Conservation (phyloP, 2,797 vertebrate genomes). For the Remorina albescens region DNA sequence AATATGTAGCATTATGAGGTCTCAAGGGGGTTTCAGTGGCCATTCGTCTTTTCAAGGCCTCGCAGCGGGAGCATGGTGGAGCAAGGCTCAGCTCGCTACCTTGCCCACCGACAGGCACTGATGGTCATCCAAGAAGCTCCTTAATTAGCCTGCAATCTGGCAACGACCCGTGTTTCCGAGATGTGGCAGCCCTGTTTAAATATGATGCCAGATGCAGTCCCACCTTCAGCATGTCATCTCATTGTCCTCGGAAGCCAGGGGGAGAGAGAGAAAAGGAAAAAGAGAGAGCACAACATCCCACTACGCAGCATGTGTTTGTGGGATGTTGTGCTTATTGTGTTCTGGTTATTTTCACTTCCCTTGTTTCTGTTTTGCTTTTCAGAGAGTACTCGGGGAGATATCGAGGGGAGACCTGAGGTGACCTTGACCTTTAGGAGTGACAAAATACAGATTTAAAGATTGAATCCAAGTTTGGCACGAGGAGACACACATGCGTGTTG, state of each 20-base stretch:
- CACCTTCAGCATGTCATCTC: constrained; percentile 87
- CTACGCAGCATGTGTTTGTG: constrained; percentile 73
- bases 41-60: constrained; percentile 85
- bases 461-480: constrained; percentile 12
- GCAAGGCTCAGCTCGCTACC: constrained; percentile 83
- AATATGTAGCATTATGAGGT: constrained; percentile 82
- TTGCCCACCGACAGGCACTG: constrained; percentile 87
- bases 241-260: constrained; percentile 83
- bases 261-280: constrained; percentile 62
- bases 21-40: constrained; percentile 79
- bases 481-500: constrained; percentile 1
- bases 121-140: constrained; percentile 90
- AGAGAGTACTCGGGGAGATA: constrained; percentile 35
- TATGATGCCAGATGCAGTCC: constrained; percentile 88
- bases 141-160: constrained; percentile 91
- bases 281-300: constrained; percentile 73
- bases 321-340: constrained; percentile 72
- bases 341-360: constrained; percentile 56
- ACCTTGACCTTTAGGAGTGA: constrained; percentile 70
- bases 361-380: constrained; percentile 71
- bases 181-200: constrained; percentile 87
- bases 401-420: constrained; percentile 61
- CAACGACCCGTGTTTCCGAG: constrained; percentile 85
- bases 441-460: constrained; percentile 39
- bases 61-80: constrained; percentile 81